Base-by-base conservation (phyloP, 2,888 invertebrate species). In the Ectemnius cavifrons region DNA sequence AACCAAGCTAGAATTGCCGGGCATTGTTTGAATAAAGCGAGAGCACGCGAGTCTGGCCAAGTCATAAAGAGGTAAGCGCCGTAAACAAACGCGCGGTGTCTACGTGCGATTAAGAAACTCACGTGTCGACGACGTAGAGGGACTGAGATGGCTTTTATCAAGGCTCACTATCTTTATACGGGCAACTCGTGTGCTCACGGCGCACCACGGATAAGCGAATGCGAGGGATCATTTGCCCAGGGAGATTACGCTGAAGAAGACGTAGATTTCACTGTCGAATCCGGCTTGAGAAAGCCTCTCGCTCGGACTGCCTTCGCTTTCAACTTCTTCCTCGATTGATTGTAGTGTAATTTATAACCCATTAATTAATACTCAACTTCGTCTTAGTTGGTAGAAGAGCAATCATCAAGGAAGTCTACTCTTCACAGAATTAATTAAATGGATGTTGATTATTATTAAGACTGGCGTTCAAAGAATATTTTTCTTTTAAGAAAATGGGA, bases 51-150 rank as follows among this genome's bases (percentile, higher is more conserved):
- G 37, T 37, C 37, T 52, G 52, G 52, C 52, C 1, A 52, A 52
- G 52, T 52, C 52, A 14, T 6, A 52, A 52, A 52, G 52, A 52
- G 52, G 52, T 14, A 13, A 52, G 52, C 52, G 52, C 16, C 52
- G 52, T 52, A 52, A 52, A 52, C 52, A 52, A 16, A 52, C 52
- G 52, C 8, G 37, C 37, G 37, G 37, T 37, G 52, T 52, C 14
- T 52, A 52, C 52, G 52, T 16, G 52, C 52, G 52, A 52, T 52
- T 52, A 52, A 52, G 52, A 16, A 52, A 52, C 52, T 52, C 52
- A 52, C 52, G 52, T 52, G 52, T 52, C 52, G 52, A 52, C 52
- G n/a, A 13, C 52, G 52, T 14, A 14, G 52, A 14, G 52, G 52
- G n/a, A 16, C 16, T 14, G 52, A 14, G 52, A 52, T 52, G 52